These are phyloP conservation scores for Porites rus DNA, from an alignment of 92 coral and sea anemone species.

Conservation along the genomic window DNA sequence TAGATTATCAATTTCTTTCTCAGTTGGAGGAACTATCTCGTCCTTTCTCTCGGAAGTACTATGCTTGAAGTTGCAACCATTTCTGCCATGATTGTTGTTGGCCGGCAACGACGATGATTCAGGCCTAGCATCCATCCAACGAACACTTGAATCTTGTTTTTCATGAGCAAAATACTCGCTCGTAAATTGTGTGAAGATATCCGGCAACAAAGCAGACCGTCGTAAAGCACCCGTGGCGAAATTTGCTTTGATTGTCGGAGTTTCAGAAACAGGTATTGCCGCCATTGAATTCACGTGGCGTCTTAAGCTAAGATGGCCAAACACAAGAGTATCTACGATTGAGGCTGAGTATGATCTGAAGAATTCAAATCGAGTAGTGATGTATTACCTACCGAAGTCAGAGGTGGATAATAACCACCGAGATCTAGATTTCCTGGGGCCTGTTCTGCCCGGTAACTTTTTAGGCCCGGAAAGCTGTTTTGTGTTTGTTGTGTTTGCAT, in stretches of 20 bases:
- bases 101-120: slow-evolving; percentile 33
- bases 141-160: slow-evolving; percentile 22
- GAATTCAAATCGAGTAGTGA: too few relatives aligned
- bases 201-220: slow-evolving; percentile 10
- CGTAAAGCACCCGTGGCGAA: slow-evolving; percentile 14
- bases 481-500: too few relatives aligned
- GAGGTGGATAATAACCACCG: too few relatives aligned
- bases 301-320: too few relatives aligned
- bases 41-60: slow-evolving; percentile 25
- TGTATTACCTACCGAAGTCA: too few relatives aligned
- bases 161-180: slow-evolving; percentile 5
- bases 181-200: slow-evolving; percentile 25
- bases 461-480: too few relatives aligned
- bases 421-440: too few relatives aligned
- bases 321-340: too few relatives aligned
- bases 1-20: slow-evolving; percentile 22
- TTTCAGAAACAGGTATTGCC: slow-evolving; percentile 18
- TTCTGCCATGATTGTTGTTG: slow-evolving; percentile 12
- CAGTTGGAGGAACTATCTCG: slow-evolving; percentile 34
- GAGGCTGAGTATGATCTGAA: too few relatives aligned
- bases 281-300: neutral
- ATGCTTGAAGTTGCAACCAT: slow-evolving; percentile 8
- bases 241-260: slow-evolving; percentile 31
- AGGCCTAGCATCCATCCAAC: slow-evolving; percentile 17
- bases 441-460: too few relatives aligned